Conservation (phyloP, 1,140 invertebrate genomes). For the Stegodyphus dumicola region DNA sequence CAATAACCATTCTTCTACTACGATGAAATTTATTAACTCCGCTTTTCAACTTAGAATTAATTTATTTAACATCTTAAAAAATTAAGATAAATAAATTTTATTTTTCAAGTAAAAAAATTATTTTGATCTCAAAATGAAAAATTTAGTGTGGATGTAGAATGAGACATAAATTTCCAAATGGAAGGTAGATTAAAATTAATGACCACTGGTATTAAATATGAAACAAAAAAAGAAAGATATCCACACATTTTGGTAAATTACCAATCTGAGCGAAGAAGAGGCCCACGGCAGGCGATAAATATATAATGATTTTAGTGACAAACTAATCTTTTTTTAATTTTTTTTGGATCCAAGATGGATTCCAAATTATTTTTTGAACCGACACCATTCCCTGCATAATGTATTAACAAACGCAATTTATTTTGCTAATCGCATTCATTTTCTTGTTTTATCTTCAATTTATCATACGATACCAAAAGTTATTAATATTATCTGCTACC, state of each 20-base stretch:
- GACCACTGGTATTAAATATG: too few relatives aligned
- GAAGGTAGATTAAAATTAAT: too few relatives aligned
- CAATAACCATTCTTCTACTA: too few relatives aligned
- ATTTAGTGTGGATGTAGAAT: too few relatives aligned
- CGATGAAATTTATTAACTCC: too few relatives aligned
- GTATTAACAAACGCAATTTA: slow-evolving; percentile 30
- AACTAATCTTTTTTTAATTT: slow-evolving; percentile 4
- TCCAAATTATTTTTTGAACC: slow-evolving; percentile 29
- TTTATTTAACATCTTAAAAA: too few relatives aligned
- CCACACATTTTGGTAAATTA: background rate
- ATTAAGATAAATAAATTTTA: too few relatives aligned
- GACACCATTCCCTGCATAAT: slow-evolving; percentile 14
- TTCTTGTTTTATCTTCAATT: slow-evolving; percentile 13
- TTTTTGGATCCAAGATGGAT: slow-evolving; percentile 1
- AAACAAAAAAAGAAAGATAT: too few relatives aligned
- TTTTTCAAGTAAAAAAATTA: too few relatives aligned
- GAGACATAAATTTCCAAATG: too few relatives aligned
- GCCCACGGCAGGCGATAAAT: background rate
- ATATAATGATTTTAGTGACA: slow-evolving; percentile 16
- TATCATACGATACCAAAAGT: slow-evolving; percentile 23
- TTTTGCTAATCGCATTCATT: slow-evolving; percentile 33
- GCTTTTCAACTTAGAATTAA: too few relatives aligned
- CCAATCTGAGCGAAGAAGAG: background rate
- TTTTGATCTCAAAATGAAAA: too few relatives aligned
- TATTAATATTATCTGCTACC: slow-evolving; percentile 18